These are phyloP conservation scores for Muricea muricata DNA, from an alignment of 92 coral and sea anemone species.

Conservation along the genomic window DNA sequence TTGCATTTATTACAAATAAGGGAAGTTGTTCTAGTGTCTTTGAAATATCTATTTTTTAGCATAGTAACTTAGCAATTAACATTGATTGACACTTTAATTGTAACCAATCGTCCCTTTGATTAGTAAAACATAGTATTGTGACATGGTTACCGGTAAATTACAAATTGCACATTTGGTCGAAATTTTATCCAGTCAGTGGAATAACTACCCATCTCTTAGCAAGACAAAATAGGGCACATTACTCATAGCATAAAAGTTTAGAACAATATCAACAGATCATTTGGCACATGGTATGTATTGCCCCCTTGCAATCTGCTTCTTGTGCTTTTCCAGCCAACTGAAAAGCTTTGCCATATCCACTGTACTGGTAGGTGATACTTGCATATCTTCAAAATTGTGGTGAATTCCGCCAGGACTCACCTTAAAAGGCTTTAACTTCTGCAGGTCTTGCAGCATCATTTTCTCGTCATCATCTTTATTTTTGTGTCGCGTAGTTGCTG, in stretches of 20 bases:
- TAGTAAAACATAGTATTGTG: neutral
- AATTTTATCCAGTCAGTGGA: constrained; percentile 10
- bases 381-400: neutral
- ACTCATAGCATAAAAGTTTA: neutral
- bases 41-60: neutral
- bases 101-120: neutral
- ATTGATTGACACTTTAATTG: neutral
- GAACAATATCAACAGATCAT: neutral
- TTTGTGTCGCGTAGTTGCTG: neutral
- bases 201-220: neutral
- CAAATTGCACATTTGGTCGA: neutral
- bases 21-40: neutral
- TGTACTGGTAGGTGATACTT: neutral
- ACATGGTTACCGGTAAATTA: neutral
- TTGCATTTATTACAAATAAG: neutral
- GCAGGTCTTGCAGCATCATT: constrained; percentile 7
- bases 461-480: neutral
- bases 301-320: constrained; percentile 1
- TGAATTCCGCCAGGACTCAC: constrained; percentile 1
- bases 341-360: constrained; percentile 10
- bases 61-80: no score
- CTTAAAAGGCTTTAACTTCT: constrained; percentile 13
- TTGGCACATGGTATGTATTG: neutral
- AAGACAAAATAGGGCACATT: neutral
- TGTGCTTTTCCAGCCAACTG: constrained; percentile 4